Conservation (phyloP, 2,888 invertebrate species). For the Agrochola litura region DNA sequence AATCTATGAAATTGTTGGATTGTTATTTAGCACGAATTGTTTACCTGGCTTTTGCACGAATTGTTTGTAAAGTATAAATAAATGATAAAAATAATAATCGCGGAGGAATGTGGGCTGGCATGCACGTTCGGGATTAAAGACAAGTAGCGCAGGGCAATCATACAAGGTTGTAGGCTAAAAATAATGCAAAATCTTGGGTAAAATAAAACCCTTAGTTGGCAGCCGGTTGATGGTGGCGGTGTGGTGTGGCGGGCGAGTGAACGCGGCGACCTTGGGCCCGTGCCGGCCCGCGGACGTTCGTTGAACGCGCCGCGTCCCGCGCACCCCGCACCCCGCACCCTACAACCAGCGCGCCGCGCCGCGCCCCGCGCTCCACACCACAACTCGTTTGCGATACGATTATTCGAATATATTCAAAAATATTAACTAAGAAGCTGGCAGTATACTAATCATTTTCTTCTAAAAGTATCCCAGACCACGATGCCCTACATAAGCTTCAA, state of each 20-base stretch:
- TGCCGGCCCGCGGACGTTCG: conserved; percentile 89
- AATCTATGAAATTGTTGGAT: conserved; percentile 51
- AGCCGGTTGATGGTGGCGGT: conserved; percentile 69
- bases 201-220: conserved; percentile 70
- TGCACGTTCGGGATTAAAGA: conserved; percentile 52
- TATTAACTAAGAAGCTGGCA: background rate
- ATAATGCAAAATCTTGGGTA: conserved; percentile 70
- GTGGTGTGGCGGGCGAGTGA: conserved; percentile 78
- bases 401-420: conserved; percentile 75
- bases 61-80: conserved; percentile 22
- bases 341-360: conserved; percentile 55
- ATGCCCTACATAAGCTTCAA: background rate
- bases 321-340: conserved; percentile 62
- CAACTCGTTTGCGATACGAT: conserved; percentile 85
- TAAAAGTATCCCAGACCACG: background rate
- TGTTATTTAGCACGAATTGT: conserved; percentile 48
- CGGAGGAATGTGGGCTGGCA: conserved; percentile 54
- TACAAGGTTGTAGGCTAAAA: conserved; percentile 61
- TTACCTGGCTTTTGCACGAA: conserved; percentile 44
- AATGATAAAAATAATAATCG: conserved; percentile 51
- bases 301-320: conserved; percentile 83
- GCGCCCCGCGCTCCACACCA: conserved; percentile 69
- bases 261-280: conserved; percentile 89
- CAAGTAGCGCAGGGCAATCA: conserved; percentile 53
- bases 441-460: conserved; percentile 14